Evolutionary conservation across 2,888 invertebrate species (phyloP), one percentile per base, ranked within the genome.

Genomic region (Linnaemya vulpina): DNA sequence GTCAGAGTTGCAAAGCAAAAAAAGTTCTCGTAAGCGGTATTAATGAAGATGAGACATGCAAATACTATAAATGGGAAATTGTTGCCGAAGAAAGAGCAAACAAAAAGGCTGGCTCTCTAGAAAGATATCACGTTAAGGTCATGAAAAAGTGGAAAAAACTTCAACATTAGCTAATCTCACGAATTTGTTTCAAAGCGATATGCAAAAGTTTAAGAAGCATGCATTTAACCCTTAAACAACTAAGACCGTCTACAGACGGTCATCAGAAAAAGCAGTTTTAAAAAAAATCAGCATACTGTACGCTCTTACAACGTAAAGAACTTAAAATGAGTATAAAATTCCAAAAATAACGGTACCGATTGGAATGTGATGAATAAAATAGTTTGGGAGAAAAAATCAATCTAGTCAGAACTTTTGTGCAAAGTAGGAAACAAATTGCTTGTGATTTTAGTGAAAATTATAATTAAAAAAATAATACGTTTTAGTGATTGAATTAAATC

Each of bases 371-470:
- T n/a, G n/a, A n/a, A n/a, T n/a, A n/a, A n/a, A n/a, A n/a, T n/a
- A n/a, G n/a, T n/a, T n/a, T n/a, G n/a, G n/a, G n/a, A n/a, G n/a
- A n/a, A n/a, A n/a, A n/a, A n/a, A n/a, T n/a, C n/a, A n/a, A n/a
- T n/a, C n/a, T 43, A 43, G 40, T 43, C 40, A 43, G 40, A 43
- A 43, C 40, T 60, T 60, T 35, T 60, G 30, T 60, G n/a, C n/a
- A n/a, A 35, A 22, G n/a, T 60, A 30, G 25, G 11, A 51, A 51
- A 51, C 17, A 51, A 51, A 17, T 51, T 43, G 40, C 40, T 43
- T 43, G 40, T 43, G 40, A n/a, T n/a, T n/a, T n/a, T n/a, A n/a
- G n/a, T n/a, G n/a, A n/a, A n/a, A n/a, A n/a, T n/a, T n/a, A n/a
- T 43, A 43, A 43, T 43, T 43, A 43, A 43, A 43, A 43, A 43